Conservation (phyloP, 2,888 invertebrate species). For the Cerastis leucographa region DNA sequence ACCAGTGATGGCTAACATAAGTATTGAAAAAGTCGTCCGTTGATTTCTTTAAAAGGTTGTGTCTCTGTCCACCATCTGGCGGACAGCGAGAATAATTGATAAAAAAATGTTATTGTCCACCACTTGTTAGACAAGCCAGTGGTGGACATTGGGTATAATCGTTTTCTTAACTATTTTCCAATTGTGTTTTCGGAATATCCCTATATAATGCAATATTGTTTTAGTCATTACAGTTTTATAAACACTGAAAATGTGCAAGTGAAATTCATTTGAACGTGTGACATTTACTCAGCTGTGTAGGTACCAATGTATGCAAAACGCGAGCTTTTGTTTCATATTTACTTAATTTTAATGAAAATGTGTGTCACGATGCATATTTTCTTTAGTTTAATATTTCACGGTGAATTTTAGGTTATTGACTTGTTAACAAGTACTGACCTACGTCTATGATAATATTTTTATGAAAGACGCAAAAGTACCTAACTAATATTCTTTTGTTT, state of each 20-base stretch:
- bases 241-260: slow-evolving; percentile 37
- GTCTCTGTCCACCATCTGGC: too few species aligned
- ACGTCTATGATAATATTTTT: slow-evolving; percentile 4
- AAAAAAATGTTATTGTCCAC: too few species aligned
- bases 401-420: slow-evolving; percentile 56
- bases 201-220: slow-evolving; percentile 37
- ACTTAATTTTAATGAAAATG: slow-evolving; percentile 55
- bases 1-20: too few species aligned
- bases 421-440: slow-evolving; percentile 28
- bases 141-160: too few species aligned
- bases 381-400: slow-evolving; percentile 29
- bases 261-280: slow-evolving; percentile 56
- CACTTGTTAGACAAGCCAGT: too few species aligned
- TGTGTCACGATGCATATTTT: slow-evolving; percentile 42
- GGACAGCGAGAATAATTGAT: too few species aligned
- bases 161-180: neutral
- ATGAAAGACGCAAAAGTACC: neutral
- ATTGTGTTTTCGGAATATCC: slow-evolving; percentile 31
- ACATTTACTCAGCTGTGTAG: slow-evolving; percentile 74
- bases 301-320: slow-evolving; percentile 36
- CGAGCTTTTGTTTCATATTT: slow-evolving; percentile 55
- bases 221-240: slow-evolving; percentile 29
- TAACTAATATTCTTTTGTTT: neutral
- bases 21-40: too few species aligned
- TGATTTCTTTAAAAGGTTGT: too few species aligned